A percentile compares a stretch with the other conserved stretches of the same genome.
Conservation (phyloP, 64 coral and sea anemone species). For the Actinia tenebrosa region DNA sequence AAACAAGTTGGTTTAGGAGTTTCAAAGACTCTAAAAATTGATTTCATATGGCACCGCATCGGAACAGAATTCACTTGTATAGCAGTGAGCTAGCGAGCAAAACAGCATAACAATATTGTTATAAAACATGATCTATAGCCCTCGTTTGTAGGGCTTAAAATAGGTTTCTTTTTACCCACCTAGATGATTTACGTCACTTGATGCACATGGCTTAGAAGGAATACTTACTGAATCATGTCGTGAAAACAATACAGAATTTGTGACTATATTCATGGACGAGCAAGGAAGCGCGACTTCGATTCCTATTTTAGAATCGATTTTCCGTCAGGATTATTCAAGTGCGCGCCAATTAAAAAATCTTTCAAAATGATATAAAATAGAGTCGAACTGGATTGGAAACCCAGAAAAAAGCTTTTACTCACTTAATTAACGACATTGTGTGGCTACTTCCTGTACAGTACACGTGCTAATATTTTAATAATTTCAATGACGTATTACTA, state of each 20-base stretch:
- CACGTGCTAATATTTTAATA: no score
- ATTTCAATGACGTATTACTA: no score
- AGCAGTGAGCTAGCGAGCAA: no score
- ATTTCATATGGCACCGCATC: no score
- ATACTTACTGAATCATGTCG: neutral
- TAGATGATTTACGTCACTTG: neutral
- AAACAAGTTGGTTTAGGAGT: no score
- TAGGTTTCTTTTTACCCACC: neutral
- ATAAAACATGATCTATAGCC: no score
- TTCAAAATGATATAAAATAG: neutral
- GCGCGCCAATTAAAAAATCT: neutral
- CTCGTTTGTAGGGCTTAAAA: neutral
- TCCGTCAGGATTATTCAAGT: neutral
- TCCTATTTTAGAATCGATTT: neutral
- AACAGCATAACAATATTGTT: no score
- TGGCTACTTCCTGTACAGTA: neutral
- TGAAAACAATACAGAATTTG: neutral
- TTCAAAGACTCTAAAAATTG: no score
- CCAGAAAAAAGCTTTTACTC: neutral
- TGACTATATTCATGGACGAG: neutral
- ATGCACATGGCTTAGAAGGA: neutral
- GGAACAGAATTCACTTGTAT: no score
- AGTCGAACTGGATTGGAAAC: neutral
- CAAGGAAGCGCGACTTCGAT: neutral
- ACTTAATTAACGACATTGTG: no score